Base-by-base conservation (phyloP, 2,797 vertebrate genomes). In the Alosa sapidissima region DNA sequence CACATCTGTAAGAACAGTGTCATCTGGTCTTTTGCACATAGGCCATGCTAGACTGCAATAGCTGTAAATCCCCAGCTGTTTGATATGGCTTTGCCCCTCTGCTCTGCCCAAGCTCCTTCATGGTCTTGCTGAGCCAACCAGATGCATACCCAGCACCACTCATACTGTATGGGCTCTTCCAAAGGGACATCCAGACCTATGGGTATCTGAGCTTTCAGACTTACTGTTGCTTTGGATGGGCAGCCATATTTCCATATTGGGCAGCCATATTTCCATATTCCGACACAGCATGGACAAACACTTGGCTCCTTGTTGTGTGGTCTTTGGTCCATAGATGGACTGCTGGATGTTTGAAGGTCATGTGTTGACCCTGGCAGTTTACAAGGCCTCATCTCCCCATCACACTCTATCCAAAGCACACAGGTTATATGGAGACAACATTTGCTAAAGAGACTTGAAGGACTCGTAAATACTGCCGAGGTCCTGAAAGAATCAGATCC, bases 51-150 rank as follows among this genome's bases (percentile, higher is more conserved):
- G 86, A 90, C 10, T 49, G 65, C 82, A 86, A 82, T 54, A 85
- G 84, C 82, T 87, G 90, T 91, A 90, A 93, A 92, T 85, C 75
- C 48, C 84, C 33, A 89, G 85, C 87, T 85, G 81, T 78, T 78
- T 78, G 72, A 78, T 19, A 21, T 47, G 41, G 41, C 72, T 78
- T 45, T 78, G 21, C 36, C 72, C 19, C 14, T 47, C 9, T 41
- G 5, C 72, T 78, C 72, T 47, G 72, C 36, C 41, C 72, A 75
- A 2, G 13, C 36, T 75, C 14, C 41, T 45, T 78, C 72, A 78
- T 10, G 60, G 60, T 47, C 72, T 21, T 78, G 19, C 68, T 41
- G 68, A 19, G 68, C 41, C 72, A 19, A 78, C 36, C 16, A 78
- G 72, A 78, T 78, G 72, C 5, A 78, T 45, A 78, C 36, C 72